A percentile compares a stretch with the other conserved stretches of the same genome.
phyloP scores from a whole-genome alignment of 2,797 vertebrate genomes.

The Champsocephalus gunnari region DNA sequence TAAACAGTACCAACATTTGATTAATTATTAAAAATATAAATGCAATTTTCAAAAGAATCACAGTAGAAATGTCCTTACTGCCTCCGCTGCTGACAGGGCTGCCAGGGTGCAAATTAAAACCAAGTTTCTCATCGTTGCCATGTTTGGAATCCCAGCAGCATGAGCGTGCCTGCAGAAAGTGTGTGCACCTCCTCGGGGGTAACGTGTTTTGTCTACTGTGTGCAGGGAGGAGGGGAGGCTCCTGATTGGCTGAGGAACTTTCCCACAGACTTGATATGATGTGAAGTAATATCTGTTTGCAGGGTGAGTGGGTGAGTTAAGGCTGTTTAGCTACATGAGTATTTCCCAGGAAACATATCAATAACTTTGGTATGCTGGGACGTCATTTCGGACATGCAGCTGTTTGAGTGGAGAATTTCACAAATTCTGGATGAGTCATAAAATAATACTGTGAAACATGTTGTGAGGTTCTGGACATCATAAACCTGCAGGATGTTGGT shows the following conservation, averaged over 20 bases:
- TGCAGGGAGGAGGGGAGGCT: slow-evolving; percentile 12
- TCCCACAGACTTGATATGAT: slow-evolving; percentile 2
- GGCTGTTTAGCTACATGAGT: slow-evolving; percentile 1
- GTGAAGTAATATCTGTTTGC: slow-evolving; percentile 42
- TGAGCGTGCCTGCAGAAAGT: slow-evolving; percentile 24
- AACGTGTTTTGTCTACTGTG: slow-evolving; percentile 32
- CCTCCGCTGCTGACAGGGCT: slow-evolving; percentile 12
- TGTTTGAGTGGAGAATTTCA: slow-evolving; percentile 11
- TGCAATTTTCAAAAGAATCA: fast-evolving
- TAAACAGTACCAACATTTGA: slow-evolving; percentile 27
- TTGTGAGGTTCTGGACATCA: neutral
- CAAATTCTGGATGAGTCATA: neutral
- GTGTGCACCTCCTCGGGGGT: slow-evolving; percentile 16
- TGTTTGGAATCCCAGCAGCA: slow-evolving; percentile 14
- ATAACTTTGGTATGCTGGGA: slow-evolving; percentile 4
- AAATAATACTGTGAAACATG: neutral
- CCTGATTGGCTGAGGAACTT: slow-evolving; percentile 53
- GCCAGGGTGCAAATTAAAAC: slow-evolving; percentile 32
- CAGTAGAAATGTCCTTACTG: slow-evolving; percentile 24
- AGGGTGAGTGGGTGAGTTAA: slow-evolving; percentile 37
- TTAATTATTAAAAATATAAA: neutral
- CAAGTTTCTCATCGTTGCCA: neutral
- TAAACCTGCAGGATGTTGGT: neutral
- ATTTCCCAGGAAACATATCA: slow-evolving; percentile 5
- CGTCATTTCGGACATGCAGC: slow-evolving; percentile 3